These are phyloP conservation scores for Philotrypesis tridentata DNA, from an alignment of 1,140 invertebrate species.

Conservation along the genomic window DNA sequence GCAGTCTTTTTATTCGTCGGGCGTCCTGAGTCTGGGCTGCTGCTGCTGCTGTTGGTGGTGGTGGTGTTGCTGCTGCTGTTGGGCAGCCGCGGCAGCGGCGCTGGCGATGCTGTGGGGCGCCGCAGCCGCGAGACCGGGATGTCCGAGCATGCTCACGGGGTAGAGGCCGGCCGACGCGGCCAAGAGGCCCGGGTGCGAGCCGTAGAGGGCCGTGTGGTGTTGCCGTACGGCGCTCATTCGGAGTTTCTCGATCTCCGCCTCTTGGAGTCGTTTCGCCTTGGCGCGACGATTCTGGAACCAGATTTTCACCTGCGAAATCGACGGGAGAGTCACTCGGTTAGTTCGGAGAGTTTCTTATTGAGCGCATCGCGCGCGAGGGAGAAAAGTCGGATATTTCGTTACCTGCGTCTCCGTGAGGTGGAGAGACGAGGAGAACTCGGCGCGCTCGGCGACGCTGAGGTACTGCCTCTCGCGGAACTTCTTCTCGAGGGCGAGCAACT, in stretches of 20 bases:
- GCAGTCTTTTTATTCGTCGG: conserved; percentile 24
- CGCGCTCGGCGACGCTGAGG: conserved; percentile 95
- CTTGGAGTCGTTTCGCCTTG: conserved; percentile 95
- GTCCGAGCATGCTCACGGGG: conserved; percentile 65
- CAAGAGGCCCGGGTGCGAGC: conserved; percentile 67
- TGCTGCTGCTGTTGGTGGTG: too few relatives aligned
- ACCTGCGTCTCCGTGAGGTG: conserved; percentile 96
- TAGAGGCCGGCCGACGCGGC: conserved; percentile 61
- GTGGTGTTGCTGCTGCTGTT: conserved; percentile 62
- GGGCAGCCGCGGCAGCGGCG: not conserved
- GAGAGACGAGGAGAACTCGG: conserved; percentile 95
- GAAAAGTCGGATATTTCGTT: too few relatives aligned
- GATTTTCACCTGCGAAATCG: conserved; percentile 88
- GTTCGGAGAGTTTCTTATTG: too few relatives aligned
- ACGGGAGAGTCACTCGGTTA: not conserved
- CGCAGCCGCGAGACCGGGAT: conserved; percentile 56
- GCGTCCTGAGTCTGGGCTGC: conserved; percentile 49
- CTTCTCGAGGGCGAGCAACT: conserved; percentile 93
- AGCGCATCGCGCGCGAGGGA: too few relatives aligned
- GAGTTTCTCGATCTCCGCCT: conserved; percentile 93
- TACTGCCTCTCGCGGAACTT: conserved; percentile 98
- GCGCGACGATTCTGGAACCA: conserved; percentile 98
- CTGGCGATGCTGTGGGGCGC: not conserved
- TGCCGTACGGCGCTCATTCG: conserved; percentile 82
- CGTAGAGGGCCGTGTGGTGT: conserved; percentile 72